Conservation (phyloP, 2,888 invertebrate genomes). For the Pyralis farinalis region DNA sequence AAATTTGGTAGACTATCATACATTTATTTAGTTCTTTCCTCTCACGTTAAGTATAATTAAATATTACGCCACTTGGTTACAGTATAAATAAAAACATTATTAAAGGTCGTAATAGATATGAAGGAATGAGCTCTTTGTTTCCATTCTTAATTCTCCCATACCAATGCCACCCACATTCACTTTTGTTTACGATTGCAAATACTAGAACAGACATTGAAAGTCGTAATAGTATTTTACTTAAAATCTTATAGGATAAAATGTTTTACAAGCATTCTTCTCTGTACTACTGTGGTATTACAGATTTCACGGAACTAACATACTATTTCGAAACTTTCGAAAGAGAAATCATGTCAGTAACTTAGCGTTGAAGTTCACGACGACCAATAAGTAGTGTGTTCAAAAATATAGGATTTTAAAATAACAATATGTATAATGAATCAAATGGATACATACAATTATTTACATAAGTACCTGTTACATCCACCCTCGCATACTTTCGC, state of each 20-base stretch:
- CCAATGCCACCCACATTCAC: conserved; percentile 63
- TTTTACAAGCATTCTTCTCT: conserved; percentile 1
- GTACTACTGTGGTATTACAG: conserved; percentile 8
- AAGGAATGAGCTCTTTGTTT: conserved; percentile 48
- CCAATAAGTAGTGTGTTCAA: not conserved
- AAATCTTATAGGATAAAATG: conserved; percentile 5
- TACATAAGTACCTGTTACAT: conserved; percentile 25
- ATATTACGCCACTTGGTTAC: not conserved
- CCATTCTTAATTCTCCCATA: conserved; percentile 49
- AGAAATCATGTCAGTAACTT: conserved; percentile 32
- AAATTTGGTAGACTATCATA: too few relatives aligned
- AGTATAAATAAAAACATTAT: too few relatives aligned
- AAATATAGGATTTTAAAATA: not conserved
- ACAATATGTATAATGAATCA: not conserved
- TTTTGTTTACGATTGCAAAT: conserved; percentile 59
- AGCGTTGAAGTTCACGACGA: not conserved
- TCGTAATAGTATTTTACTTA: conserved; percentile 5
- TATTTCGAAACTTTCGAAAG: conserved; percentile 57
- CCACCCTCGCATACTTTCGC: conserved; percentile 53
- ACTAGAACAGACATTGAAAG: conserved; percentile 11
- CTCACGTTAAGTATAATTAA: too few relatives aligned
- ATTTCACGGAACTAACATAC: conserved; percentile 26
- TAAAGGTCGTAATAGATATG: conserved; percentile 37
- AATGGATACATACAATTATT: conserved; percentile 8
- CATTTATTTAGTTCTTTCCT: too few relatives aligned